Conservation (phyloP, 2,797 vertebrate genomes). For the Lagocephalus sceleratus region DNA sequence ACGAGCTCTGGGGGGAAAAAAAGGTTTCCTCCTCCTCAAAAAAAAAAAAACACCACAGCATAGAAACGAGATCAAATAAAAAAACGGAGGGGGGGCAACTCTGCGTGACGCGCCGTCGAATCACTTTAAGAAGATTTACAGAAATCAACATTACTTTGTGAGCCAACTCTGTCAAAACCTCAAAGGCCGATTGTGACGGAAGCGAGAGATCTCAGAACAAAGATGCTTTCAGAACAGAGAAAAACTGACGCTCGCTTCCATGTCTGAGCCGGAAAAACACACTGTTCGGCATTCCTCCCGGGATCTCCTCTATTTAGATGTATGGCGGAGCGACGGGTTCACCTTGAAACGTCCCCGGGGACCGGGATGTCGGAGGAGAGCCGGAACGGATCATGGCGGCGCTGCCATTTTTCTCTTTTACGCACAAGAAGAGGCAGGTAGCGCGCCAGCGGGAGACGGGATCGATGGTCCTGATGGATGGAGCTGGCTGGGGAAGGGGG, state of each 20-base stretch:
- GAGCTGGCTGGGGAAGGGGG: constrained; percentile 37
- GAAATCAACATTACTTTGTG: constrained; percentile 4
- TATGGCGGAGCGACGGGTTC: constrained; percentile 28
- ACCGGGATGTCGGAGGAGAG: constrained; percentile 48
- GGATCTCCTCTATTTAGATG: constrained; percentile 46
- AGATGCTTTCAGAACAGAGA: constrained; percentile 6
- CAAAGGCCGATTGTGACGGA: not conserved
- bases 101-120: constrained; percentile 36
- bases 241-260: constrained; percentile 41
- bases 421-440: constrained; percentile 61
- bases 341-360: constrained; percentile 53
- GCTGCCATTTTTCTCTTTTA: constrained; percentile 66
- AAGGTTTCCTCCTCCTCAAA: constrained; percentile 39
- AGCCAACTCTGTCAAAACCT: constrained; percentile 17
- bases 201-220: constrained; percentile 2
- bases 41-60: constrained; percentile 11
- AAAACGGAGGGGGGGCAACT: constrained; percentile 37
- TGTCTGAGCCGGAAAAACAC: constrained; percentile 50
- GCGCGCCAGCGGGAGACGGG: constrained; percentile 48
- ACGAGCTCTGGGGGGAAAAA: constrained; percentile 28
- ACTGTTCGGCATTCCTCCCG: constrained; percentile 44
- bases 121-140: constrained; percentile 41
- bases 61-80: constrained; percentile 61
- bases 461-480: constrained; percentile 73
- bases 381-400: constrained; percentile 64